Evolutionary conservation across 2,113 vertebrate genomes (phyloP), one percentile per base, ranked within the genome.

Genomic region (Brachyhypopomus occidentalis): DNA sequence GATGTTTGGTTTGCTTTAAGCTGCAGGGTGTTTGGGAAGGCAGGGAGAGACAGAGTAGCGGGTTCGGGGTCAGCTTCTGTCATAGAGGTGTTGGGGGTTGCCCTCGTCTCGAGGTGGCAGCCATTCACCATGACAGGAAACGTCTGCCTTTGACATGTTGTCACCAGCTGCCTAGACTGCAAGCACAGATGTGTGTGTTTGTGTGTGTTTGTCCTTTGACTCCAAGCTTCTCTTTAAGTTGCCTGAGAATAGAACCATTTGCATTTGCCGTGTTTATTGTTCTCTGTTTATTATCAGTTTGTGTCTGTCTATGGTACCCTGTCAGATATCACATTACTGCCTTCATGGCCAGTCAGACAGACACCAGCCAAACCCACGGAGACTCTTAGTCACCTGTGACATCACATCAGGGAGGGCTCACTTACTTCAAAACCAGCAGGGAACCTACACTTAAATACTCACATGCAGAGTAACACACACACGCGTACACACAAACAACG

Each of bases 321-420:
- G 2, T 72, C 38, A 12, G 52, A 52, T 78, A 77, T 84, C 75
- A 62, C 20, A 20, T 89, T 75, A 85, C 75, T 41, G 6, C 64
- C 66, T 75, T 77, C 62, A 77, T 60, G 7, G 22, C 30, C n/a
- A 72, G 48, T 72, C 72, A 78, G 70, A 74, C 60, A 4, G 60
- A 59, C 70, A 62, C 71, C 75, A 60, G 79, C 77, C 75, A 58
- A 78, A 66, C 69, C 63, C 82, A 64, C 75, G 69, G 86, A 71
- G 30, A 27, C 77, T 76, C 45, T 77, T 77, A 81, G 63, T 87
- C 87, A 86, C 72, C 71, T 78, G 79, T 88, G 88, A 89, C 88
- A 88, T 87, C 87, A 89, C 62, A 58, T 63, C 79, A 81, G 73
- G 84, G 74, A 79, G 77, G 85, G 58, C 58, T 59, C 67, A 80